phyloP scores from a whole-genome alignment of 2,113 vertebrate species.

The Synchiropus splendidus region DNA sequence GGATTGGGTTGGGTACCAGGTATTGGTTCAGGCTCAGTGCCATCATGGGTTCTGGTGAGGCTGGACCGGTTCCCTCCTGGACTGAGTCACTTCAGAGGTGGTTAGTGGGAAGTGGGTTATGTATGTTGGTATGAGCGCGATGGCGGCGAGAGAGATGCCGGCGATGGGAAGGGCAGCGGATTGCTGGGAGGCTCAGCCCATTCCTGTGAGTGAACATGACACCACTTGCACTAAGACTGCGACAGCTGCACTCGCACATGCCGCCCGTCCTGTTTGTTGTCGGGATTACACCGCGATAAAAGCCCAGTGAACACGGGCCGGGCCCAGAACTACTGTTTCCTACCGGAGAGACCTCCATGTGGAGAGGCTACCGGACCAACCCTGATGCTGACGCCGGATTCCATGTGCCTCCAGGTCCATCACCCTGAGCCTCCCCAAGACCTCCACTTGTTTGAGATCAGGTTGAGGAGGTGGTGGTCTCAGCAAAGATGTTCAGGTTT shows the following conservation, averaged over 20 bases:
- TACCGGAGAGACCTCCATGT: constrained; percentile 45
- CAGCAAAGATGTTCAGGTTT: too few species aligned
- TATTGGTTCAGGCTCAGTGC: too few species aligned
- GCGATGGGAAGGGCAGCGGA: constrained; percentile 59
- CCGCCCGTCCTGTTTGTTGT: constrained; percentile 75
- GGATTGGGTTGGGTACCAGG: too few species aligned
- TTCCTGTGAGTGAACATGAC: constrained; percentile 74
- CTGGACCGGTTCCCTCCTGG: too few species aligned
- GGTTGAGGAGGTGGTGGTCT: too few species aligned
- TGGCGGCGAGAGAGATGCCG: constrained; percentile 54
- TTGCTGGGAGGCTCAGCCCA: constrained; percentile 54
- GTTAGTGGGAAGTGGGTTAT: constrained; percentile 47
- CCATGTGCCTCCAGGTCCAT: constrained; percentile 43
- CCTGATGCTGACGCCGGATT: too few species aligned
- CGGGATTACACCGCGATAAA: constrained; percentile 68
- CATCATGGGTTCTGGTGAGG: too few species aligned
- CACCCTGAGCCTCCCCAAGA: too few species aligned
- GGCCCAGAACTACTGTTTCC: constrained; percentile 55
- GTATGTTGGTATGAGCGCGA: constrained; percentile 24
- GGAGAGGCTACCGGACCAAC: too few species aligned
- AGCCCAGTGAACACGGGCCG: constrained; percentile 57
- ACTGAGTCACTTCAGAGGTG: constrained; percentile 16
- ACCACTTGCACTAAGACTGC: constrained; percentile 73
- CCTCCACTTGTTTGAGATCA: too few species aligned
- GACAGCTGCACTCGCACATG: constrained; percentile 71